A percentile compares a stretch with the other conserved stretches of the same genome.
phyloP scores from a whole-genome alignment of 2,888 invertebrate genomes.

The Sacculina carcini region DNA sequence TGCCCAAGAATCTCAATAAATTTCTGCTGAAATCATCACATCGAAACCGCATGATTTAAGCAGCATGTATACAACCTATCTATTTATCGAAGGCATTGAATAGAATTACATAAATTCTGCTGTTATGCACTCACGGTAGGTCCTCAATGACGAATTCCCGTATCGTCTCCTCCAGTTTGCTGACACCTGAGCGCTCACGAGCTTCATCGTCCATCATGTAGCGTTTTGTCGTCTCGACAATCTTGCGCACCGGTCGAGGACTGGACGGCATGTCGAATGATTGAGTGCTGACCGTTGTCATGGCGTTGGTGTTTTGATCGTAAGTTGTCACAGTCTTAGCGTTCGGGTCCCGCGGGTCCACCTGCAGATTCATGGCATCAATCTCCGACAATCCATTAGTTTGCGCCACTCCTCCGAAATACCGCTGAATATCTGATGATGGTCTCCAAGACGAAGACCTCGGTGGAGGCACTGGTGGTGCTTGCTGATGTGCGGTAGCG shows the following conservation, averaged over 20 bases:
- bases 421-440: neutral
- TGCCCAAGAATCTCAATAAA: no score
- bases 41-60: no score
- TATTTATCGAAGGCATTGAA: no score
- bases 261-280: conserved; percentile 1
- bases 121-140: conserved; percentile 1
- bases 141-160: conserved; percentile 3
- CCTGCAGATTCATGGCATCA: no score
- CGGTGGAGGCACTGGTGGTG: no score
- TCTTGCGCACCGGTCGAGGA: neutral
- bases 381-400: no score
- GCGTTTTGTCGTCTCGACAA: conserved; percentile 1
- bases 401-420: no score
- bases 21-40: no score
- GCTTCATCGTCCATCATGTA: neutral
- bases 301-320: conserved; percentile 2
- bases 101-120: no score
- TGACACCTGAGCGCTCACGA: neutral
- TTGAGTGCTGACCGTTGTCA: neutral
- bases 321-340: neutral
- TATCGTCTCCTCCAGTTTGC: neutral
- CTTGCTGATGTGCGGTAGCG: no score
- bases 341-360: neutral
- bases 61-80: no score
- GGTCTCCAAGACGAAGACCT: neutral